phyloP scores from a whole-genome alignment of 2,113 vertebrate species.

The Pyrgilauda ruficollis region DNA sequence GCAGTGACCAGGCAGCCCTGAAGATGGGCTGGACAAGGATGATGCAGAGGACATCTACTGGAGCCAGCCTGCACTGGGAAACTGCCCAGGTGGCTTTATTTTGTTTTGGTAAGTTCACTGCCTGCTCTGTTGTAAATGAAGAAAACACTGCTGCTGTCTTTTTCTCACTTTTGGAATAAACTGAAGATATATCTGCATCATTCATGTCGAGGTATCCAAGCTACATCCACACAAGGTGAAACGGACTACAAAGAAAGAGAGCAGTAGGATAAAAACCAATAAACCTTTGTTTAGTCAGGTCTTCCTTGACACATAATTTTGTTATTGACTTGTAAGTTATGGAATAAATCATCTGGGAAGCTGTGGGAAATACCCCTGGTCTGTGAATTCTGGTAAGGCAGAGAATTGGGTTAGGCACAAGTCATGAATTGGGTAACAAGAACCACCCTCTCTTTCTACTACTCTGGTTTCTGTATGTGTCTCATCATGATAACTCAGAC shows the following conservation, averaged over 20 bases:
- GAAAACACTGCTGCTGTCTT: background rate
- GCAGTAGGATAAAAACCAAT: background rate
- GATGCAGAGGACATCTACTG: background rate
- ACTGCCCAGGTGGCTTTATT: background rate
- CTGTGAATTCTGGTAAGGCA: background rate
- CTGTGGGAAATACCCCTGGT: background rate
- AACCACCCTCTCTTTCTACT: background rate
- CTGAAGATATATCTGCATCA: background rate
- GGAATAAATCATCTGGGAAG: background rate
- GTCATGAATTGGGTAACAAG: background rate
- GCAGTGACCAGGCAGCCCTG: too few species aligned
- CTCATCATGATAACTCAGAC: background rate
- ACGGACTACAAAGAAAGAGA: background rate
- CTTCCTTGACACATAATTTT: background rate
- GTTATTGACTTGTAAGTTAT: background rate
- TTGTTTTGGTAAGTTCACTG: background rate
- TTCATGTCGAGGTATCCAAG: background rate
- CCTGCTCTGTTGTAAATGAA: background rate
- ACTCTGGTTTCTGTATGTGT: background rate
- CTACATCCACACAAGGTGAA: background rate
- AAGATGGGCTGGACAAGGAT: background rate
- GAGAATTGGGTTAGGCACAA: background rate
- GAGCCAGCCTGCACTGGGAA: background rate
- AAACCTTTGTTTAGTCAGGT: background rate
- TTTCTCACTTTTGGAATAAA: background rate